These are phyloP conservation scores for Zaprionus capensis DNA, from an alignment of 1,140 invertebrate species.

Conservation along the genomic window DNA sequence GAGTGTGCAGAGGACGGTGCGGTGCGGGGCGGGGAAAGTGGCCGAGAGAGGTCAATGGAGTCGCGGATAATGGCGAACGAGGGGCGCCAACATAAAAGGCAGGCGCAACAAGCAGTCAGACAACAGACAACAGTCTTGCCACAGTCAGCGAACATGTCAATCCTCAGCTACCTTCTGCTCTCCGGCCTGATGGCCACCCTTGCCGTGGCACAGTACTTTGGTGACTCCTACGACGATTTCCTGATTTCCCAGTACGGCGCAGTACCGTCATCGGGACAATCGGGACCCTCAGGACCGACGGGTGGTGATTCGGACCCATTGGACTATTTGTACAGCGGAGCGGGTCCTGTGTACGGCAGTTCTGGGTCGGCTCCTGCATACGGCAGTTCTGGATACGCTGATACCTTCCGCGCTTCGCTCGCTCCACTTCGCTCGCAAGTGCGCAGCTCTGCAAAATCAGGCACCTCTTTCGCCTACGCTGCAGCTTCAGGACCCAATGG, in stretches of 20 bases:
- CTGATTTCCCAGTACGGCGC: not conserved
- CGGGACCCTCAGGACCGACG: not conserved
- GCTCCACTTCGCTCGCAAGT: not conserved
- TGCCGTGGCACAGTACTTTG: conserved; percentile 30
- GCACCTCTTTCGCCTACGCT: conserved; percentile 53
- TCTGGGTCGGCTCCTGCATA: not conserved
- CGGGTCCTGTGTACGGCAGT: not conserved
- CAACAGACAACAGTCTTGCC: conserved; percentile 15
- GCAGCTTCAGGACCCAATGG: conserved; percentile 55
- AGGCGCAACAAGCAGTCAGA: not conserved
- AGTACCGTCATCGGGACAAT: not conserved
- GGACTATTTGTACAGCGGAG: conserved; percentile 10
- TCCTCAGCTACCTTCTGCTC: conserved; percentile 19
- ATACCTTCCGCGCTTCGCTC: not conserved
- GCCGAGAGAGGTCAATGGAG: not conserved
- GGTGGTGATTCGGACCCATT: not conserved
- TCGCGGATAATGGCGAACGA: not conserved
- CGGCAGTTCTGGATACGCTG: not conserved
- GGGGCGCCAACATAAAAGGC: conserved; percentile 25
- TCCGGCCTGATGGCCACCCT: conserved; percentile 5
- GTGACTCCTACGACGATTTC: conserved; percentile 19
- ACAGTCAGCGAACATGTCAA: conserved; percentile 23
- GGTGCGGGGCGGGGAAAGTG: too few species aligned
- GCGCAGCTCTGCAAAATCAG: not conserved
- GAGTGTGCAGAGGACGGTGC: not conserved